Conservation (phyloP, 2,113 vertebrate species). For the Fulica atra region DNA sequence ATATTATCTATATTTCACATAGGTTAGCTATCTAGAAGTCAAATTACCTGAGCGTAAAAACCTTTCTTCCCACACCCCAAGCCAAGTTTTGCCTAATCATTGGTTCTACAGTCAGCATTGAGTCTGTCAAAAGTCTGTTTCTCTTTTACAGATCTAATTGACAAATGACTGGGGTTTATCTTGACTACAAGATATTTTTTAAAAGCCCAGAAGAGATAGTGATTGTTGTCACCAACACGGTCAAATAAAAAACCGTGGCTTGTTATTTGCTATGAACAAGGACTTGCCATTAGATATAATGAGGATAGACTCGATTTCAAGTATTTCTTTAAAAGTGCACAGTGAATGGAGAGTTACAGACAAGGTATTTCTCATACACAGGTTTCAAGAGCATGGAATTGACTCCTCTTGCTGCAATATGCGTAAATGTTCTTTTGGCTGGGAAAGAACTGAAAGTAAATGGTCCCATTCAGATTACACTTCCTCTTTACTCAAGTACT, state of each 20-base stretch:
- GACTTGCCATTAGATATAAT: background rate
- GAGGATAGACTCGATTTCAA: background rate
- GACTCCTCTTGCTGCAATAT: conserved; percentile 85
- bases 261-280: background rate
- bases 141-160: background rate
- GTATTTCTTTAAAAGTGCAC: background rate
- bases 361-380: conserved; percentile 37
- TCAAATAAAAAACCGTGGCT: too few relatives aligned
- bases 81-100: background rate
- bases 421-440: conserved; percentile 79
- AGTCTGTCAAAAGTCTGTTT: background rate
- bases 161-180: background rate
- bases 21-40: background rate
- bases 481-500: conserved; percentile 79
- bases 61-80: background rate
- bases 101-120: background rate
- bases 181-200: background rate
- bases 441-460: conserved; percentile 83
- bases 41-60: background rate
- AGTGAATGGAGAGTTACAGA: background rate
- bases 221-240: too few relatives aligned
- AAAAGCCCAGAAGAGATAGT: background rate
- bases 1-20: background rate
- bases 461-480: conserved; percentile 86
- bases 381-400: conserved; percentile 84